A percentile compares a stretch with the other conserved stretches of the same genome.
Conservation (phyloP, 2,888 invertebrate species). For the Dynastes tityus region DNA sequence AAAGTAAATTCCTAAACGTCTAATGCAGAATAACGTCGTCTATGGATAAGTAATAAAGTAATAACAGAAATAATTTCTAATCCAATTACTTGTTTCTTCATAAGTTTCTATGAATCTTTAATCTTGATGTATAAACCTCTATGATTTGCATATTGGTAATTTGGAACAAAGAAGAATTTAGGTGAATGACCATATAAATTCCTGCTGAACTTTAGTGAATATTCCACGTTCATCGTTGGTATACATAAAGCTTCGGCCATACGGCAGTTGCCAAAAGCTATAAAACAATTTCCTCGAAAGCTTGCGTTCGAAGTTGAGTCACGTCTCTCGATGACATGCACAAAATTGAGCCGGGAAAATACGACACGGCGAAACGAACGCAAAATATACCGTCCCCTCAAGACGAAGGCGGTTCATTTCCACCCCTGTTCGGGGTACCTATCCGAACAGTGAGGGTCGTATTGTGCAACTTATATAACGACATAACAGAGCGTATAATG, state of each 20-base stretch:
- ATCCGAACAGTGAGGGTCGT: constrained; percentile 55
- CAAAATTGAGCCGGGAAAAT: constrained; percentile 68
- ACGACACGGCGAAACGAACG: constrained; percentile 60
- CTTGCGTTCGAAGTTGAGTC: constrained; percentile 67
- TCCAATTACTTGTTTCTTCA: no score
- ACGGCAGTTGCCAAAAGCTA: constrained; percentile 60
- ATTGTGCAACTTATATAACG: constrained; percentile 62
- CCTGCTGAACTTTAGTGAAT: not conserved
- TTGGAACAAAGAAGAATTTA: not conserved
- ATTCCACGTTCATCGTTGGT: not conserved
- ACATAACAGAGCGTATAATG: constrained; percentile 59
- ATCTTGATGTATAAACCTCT: no score
- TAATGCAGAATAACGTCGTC: no score
- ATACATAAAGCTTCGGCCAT: not conserved
- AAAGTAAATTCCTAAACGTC: no score
- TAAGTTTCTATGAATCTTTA: no score
- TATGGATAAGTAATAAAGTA: no score
- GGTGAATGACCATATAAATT: constrained; percentile 6
- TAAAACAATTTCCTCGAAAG: constrained; percentile 69
- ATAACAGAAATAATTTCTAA: no score
- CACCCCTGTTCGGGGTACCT: constrained; percentile 23
- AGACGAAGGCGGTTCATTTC: constrained; percentile 46
- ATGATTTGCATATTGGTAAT: not conserved
- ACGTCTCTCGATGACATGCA: constrained; percentile 70
- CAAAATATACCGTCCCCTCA: constrained; percentile 63